A percentile compares a stretch with the other conserved stretches of the same genome.
phyloP scores from a whole-genome alignment of 2,113 vertebrate genomes.

The Eclectus roratus region DNA sequence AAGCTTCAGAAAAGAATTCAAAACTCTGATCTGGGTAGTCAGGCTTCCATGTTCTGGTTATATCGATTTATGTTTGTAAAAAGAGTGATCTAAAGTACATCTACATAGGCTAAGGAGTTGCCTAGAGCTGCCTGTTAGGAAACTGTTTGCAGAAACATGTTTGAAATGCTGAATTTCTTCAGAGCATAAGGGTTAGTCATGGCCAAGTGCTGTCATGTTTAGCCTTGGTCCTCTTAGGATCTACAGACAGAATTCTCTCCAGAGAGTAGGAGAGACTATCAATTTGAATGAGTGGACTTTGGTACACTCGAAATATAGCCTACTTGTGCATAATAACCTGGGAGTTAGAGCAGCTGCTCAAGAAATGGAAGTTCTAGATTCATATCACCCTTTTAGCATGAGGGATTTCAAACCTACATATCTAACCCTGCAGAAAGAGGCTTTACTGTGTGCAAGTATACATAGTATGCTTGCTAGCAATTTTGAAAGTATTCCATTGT shows the following conservation, averaged over 20 bases:
- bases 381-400: fast-evolving
- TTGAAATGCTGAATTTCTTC: neutral
- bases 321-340: neutral
- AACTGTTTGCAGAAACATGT: neutral
- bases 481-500: neutral
- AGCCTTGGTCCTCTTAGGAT: neutral
- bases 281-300: neutral
- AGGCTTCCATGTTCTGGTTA: neutral
- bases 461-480: neutral
- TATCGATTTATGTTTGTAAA: neutral
- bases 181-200: neutral
- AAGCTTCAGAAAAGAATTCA: neutral
- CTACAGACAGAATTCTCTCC: neutral
- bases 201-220: neutral
- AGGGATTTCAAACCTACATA: neutral
- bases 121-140: neutral
- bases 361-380: neutral
- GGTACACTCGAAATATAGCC: neutral
- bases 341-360: neutral
- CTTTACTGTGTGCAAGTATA: neutral
- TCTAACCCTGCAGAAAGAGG: neutral
- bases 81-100: neutral
- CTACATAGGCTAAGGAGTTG: neutral
- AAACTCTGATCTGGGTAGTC: neutral
- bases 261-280: neutral